phyloP scores from a whole-genome alignment of 2,797 vertebrate genomes.

The Pachyuromys duprasi region DNA sequence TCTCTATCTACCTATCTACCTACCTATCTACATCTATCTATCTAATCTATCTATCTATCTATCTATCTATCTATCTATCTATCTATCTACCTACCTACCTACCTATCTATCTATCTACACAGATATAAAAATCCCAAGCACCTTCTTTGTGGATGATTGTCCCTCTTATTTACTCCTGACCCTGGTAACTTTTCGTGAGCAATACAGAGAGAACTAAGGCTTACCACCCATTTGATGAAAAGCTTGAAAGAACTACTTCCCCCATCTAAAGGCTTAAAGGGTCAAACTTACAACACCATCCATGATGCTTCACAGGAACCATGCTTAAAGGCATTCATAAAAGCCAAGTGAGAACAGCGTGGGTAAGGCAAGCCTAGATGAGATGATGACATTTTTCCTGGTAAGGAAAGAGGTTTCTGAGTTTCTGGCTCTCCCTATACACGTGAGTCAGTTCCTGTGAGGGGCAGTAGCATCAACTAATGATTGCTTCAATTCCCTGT shows the following conservation, averaged over 20 bases:
- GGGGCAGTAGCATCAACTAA: conserved; percentile 33
- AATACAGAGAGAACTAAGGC: conserved; percentile 15
- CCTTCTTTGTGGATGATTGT: neutral
- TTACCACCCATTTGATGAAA: conserved; percentile 46
- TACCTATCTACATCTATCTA: neutral
- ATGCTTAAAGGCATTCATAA: conserved; percentile 60
- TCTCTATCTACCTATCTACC: neutral
- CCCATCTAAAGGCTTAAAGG: neutral
- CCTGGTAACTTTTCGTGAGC: conserved; percentile 51
- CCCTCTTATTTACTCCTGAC: neutral
- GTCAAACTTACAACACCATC: neutral
- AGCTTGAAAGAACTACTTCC: conserved; percentile 36
- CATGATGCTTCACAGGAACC: conserved; percentile 45
- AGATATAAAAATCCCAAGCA: neutral
- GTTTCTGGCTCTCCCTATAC: conserved; percentile 66
- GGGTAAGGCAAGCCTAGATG: conserved; percentile 65
- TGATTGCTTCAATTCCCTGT: conserved; percentile 62
- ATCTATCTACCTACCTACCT: too few species aligned
- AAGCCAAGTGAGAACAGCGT: conserved; percentile 38
- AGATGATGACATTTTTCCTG: conserved; percentile 70
- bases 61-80: neutral
- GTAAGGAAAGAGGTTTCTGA: conserved; percentile 75
- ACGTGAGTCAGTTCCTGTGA: conserved; percentile 74
- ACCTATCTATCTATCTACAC: neutral
- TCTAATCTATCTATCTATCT: neutral